A percentile compares a stretch with the other conserved stretches of the same genome.
Conservation (phyloP, 2,888 invertebrate species). For the Athrips mouffetella region DNA sequence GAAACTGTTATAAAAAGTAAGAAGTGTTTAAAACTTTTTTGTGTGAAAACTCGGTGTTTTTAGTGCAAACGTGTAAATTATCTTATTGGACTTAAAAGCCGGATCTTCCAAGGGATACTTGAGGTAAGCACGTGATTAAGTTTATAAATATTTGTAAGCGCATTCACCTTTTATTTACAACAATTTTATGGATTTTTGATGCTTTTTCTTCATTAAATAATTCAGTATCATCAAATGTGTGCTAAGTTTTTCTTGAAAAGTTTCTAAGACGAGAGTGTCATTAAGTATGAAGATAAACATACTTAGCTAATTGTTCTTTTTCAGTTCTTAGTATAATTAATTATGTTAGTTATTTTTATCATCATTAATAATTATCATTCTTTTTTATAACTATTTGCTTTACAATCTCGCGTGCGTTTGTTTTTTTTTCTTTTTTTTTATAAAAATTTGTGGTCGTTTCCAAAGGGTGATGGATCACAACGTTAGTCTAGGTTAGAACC, state of each 20-base stretch:
- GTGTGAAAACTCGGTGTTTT: constrained; percentile 17
- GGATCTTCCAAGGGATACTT: constrained; percentile 30
- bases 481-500: too few species aligned
- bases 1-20: constrained; percentile 10
- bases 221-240: background rate
- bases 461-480: too few species aligned
- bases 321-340: background rate
- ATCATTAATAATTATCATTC: background rate
- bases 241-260: background rate
- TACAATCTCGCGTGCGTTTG: background rate
- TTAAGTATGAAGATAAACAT: background rate
- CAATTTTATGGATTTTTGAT: background rate
- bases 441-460: too few species aligned
- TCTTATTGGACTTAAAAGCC: constrained; percentile 23
- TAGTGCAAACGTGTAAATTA: constrained; percentile 31
- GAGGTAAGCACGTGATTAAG: constrained; percentile 33
- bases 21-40: constrained; percentile 14
- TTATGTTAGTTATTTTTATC: too few species aligned
- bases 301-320: constrained; percentile 1
- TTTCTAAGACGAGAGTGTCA: background rate
- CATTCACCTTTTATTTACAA: constrained; percentile 7
- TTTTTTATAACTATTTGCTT: background rate
- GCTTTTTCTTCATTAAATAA: background rate
- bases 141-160: constrained; percentile 19
- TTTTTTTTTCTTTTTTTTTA: background rate